These are phyloP conservation scores for Platyura marginata DNA, from an alignment of 1,140 invertebrate species.

Conservation along the genomic window DNA sequence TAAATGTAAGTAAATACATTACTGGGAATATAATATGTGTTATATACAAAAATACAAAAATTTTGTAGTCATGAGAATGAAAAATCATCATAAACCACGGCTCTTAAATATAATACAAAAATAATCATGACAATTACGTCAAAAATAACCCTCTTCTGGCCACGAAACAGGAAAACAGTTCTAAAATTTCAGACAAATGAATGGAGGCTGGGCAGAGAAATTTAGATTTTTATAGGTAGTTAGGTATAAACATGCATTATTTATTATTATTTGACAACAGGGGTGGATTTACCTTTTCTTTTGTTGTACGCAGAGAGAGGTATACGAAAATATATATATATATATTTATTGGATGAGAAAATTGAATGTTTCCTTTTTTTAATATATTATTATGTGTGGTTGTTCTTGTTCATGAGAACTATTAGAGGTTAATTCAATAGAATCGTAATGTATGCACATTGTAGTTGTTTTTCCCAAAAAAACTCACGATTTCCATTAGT, in stretches of 20 bases:
- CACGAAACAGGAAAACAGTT: neutral
- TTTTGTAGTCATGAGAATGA: no score
- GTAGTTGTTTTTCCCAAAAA: no score
- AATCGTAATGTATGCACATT: no score
- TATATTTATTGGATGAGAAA: neutral
- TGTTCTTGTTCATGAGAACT: no score
- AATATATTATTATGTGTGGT: no score
- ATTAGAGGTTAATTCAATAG: no score
- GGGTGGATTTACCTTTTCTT: neutral
- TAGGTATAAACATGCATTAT: neutral
- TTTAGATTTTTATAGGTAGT: neutral
- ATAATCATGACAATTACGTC: neutral
- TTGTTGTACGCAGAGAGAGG: neutral
- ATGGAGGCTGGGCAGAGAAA: neutral
- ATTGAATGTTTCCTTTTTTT: neutral
- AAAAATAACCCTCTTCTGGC: neutral
- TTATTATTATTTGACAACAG: neutral
- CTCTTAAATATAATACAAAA: no score
- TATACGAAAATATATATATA: neutral
- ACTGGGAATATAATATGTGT: no score
- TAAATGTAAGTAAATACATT: no score
- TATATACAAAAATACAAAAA: no score
- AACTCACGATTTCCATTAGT: no score
- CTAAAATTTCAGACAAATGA: neutral
- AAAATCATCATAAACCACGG: no score